Percentiles rank a stretch among this genome's conserved stretches.
Conservation (phyloP, 2,888 invertebrate genomes). For the Eucera pruinosa region DNA sequence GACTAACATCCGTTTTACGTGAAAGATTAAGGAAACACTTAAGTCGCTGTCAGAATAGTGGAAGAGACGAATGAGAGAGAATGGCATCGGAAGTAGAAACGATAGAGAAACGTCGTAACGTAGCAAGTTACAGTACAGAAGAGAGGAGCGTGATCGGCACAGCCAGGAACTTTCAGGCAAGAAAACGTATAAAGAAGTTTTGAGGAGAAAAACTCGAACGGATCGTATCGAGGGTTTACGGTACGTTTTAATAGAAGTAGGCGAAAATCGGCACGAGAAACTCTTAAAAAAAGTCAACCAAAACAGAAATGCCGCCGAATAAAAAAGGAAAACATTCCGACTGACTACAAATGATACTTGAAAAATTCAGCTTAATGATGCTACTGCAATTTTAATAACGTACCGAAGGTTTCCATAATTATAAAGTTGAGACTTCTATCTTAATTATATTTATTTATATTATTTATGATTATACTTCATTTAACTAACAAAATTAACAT, state of each 20-base stretch:
- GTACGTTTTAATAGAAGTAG: conserved; percentile 67
- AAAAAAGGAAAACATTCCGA: conserved; percentile 59
- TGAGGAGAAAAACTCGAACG: conserved; percentile 62
- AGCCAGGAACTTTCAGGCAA: conserved; percentile 65
- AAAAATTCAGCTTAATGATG: conserved; percentile 43
- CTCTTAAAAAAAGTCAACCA: conserved; percentile 48
- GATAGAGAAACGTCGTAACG: conserved; percentile 54
- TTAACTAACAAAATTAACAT: too few relatives aligned
- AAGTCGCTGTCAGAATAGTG: conserved; percentile 48
- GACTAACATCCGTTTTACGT: conserved; percentile 24
- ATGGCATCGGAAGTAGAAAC: conserved; percentile 32
- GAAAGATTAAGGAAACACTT: conserved; percentile 41
- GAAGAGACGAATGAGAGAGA: conserved; percentile 29
- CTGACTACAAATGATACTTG: conserved; percentile 48
- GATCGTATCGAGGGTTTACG: conserved; percentile 65
- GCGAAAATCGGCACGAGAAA: conserved; percentile 65
- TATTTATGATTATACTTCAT: too few relatives aligned
- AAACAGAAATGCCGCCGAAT: conserved; percentile 43
- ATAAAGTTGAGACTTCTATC: background rate
- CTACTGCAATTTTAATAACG: conserved; percentile 31
- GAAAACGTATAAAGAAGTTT: conserved; percentile 73
- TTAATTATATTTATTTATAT: background rate
- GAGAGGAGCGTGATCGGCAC: conserved; percentile 61
- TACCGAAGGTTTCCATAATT: conserved; percentile 13
- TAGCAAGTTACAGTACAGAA: conserved; percentile 46